These are phyloP conservation scores for Ophthalmolycus amberensis DNA, from an alignment of 2,113 vertebrate species.

Conservation along the genomic window DNA sequence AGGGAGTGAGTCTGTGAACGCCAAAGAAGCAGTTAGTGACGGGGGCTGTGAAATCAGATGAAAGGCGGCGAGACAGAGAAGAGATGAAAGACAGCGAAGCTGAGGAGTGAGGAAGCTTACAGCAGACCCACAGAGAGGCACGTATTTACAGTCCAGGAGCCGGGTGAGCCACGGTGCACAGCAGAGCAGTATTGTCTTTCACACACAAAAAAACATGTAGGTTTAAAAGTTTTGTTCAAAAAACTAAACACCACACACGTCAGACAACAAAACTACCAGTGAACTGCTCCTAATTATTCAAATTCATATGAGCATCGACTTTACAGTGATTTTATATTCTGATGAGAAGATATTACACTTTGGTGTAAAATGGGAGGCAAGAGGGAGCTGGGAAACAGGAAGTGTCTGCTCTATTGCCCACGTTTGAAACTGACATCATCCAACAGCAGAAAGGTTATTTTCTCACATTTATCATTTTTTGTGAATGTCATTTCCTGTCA, in stretches of 20 bases:
- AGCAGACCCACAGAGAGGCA: conserved; percentile 70
- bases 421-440: conserved; percentile 35
- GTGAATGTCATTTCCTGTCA: conserved; percentile 31
- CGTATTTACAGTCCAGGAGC: conserved; percentile 75
- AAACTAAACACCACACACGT: conserved; percentile 82
- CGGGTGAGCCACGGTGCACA: conserved; percentile 64
- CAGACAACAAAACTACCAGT: conserved; percentile 78
- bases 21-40: conserved; percentile 61
- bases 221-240: conserved; percentile 71
- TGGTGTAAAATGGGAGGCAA: conserved; percentile 75
- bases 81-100: conserved; percentile 66
- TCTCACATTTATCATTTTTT: conserved; percentile 36
- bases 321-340: conserved; percentile 72
- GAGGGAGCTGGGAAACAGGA: conserved; percentile 68
- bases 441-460: conserved; percentile 40
- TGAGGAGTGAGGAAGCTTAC: conserved; percentile 59
- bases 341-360: conserved; percentile 82
- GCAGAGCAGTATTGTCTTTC: conserved; percentile 65
- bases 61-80: conserved; percentile 62
- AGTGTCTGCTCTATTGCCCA: conserved; percentile 60
- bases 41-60: conserved; percentile 72
- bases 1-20: conserved; percentile 47
- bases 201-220: conserved; percentile 67
- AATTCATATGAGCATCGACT: conserved; percentile 70
- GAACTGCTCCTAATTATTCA: conserved; percentile 75